Evolutionary conservation across 2,888 invertebrate species (phyloP).

Genomic region (Rotaria magnacalcarata): DNA sequence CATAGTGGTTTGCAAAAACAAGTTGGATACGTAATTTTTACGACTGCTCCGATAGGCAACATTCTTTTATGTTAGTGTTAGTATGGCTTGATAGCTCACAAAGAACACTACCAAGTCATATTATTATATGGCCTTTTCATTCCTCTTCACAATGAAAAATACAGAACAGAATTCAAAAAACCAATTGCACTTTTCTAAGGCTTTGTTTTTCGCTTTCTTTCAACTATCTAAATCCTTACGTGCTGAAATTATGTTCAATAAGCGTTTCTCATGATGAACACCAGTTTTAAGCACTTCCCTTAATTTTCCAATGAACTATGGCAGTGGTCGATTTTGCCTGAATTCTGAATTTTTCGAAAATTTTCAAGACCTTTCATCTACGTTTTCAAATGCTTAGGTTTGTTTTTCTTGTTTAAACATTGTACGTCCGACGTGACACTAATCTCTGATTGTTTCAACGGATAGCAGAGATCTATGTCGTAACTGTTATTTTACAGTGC

Average conservation of each 20-base stretch:
- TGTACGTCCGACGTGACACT: too few species aligned
- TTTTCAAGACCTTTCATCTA: background rate
- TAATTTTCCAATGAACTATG: too few species aligned
- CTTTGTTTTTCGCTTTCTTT: background rate
- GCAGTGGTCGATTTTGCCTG: too few species aligned
- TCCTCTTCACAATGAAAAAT: background rate
- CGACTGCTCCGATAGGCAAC: background rate
- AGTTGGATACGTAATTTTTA: background rate
- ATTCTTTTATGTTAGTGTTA: background rate
- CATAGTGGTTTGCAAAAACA: background rate
- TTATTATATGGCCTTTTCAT: background rate
- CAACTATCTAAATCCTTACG: background rate
- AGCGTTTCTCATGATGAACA: too few species aligned
- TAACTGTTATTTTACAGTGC: too few species aligned
- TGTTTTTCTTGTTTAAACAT: background rate
- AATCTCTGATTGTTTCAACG: too few species aligned
- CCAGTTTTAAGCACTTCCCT: too few species aligned
- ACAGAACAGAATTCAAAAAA: constrained; percentile 8
- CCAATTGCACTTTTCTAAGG: background rate
- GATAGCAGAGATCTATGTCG: too few species aligned
- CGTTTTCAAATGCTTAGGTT: background rate
- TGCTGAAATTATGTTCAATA: too few species aligned
- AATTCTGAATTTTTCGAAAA: too few species aligned
- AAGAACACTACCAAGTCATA: background rate
- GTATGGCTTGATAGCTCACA: background rate